A percentile compares a stretch with the other conserved stretches of the same genome.
These are phyloP conservation scores for Pyrocephalus nanus DNA, from an alignment of 2,797 vertebrate species.

Conservation along the genomic window DNA sequence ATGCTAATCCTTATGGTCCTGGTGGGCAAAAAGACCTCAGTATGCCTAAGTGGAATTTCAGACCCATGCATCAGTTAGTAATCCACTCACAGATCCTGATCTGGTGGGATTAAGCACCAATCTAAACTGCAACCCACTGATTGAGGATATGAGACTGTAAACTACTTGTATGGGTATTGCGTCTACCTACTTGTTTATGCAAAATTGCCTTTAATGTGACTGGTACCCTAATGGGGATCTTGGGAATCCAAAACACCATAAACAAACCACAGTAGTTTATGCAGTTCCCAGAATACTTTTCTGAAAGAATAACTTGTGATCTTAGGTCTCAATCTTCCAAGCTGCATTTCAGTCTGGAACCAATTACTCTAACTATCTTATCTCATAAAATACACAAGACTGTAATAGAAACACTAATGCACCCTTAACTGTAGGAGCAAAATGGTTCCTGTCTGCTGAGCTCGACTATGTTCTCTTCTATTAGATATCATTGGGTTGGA, in stretches of 20 bases:
- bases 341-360: background rate
- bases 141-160: background rate
- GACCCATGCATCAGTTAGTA: background rate
- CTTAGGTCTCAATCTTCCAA: background rate
- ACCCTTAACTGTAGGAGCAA: background rate
- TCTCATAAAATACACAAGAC: background rate
- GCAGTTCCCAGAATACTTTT: background rate
- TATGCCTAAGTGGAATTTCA: background rate
- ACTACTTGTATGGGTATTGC: background rate
- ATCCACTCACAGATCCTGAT: background rate
- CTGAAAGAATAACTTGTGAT: slow-evolving; percentile 6
- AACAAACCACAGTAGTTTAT: background rate
- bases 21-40: background rate
- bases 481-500: background rate
- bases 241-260: background rate
- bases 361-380: background rate
- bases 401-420: slow-evolving; percentile 4
- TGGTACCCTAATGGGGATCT: background rate
- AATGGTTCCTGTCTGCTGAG: background rate
- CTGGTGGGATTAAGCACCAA: background rate
- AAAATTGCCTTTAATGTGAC: background rate
- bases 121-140: background rate
- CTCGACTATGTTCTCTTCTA: background rate
- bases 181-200: background rate
- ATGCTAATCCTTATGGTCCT: rapidly evolving